Evolutionary conservation across 2,888 invertebrate species (phyloP), one percentile per base, ranked within the genome.

Genomic region (Halictus quadricinctus): DNA sequence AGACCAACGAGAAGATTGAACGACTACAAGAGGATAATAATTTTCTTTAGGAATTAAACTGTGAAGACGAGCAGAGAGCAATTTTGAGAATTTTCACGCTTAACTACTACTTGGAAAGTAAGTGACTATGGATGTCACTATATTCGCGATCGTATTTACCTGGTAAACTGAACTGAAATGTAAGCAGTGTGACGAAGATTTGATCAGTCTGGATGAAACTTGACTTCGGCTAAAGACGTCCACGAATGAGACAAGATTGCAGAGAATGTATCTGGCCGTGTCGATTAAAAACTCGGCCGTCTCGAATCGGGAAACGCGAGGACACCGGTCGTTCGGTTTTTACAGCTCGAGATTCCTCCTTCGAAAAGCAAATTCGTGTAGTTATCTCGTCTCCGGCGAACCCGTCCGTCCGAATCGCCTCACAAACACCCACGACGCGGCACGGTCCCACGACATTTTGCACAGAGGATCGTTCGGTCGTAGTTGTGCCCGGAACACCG

Each of bases 281-380:
- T 41, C 36, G 41, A 69, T 69, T 41, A 69, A 41, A 69, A 69
- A 41, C 41, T 5, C 21, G 36, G 10, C 36, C 41, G 72, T 25
- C 25, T 48, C 72, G 18, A 25, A 48, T 25, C 50, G 41, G 79
- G 41, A 79, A 74, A 79, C 41, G 50, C 46, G 50, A 10, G 66
- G 70, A 70, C 18, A 46, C 25, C 80, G 73, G 43, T 69, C 66
- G 41, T 36, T 36, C 41, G 41, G 36, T 8, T 69, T 69, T 69
- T 69, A 69, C 69, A 41, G 41, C 41, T 69, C 69, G 18, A 41
- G 10, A 41, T 69, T 69, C 69, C 21, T 10, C 41, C 41, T 69
- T 69, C 41, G 41, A 21, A 69, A 69, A 69, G 69, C 69, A 69
- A 69, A 69, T 36, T 41, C 69, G 69, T 69, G 69, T 69, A 69